Base-by-base conservation (phyloP, 2,113 vertebrate genomes). In the Etia nguti region DNA sequence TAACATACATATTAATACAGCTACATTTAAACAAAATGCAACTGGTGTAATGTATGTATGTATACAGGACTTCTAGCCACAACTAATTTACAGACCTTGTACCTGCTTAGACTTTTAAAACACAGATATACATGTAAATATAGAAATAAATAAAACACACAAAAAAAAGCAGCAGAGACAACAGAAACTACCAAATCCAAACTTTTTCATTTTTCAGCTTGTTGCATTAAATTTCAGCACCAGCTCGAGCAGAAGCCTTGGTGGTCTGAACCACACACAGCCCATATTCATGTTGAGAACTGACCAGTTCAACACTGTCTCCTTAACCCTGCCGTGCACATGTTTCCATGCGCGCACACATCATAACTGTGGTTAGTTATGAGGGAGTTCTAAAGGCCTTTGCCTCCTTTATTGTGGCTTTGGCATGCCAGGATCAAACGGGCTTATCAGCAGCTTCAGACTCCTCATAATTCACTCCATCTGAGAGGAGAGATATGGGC, bases 381-480 rank as follows among this genome's bases (percentile, higher is more conserved):
- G 34, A 87, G 80, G 62, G 55, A 10, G 83, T 60, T 79, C 86
- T 84, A 62, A 75, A 92, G 81, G 82, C 86, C 62, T 94, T 88
- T 75, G 90, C 89, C 88, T 92, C 84, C 87, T 92, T 92, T 92
- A 55, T 90, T 92, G 92, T 93, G 92, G 93, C 77, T 93, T 90
- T 34, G 22, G 88, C 90, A 87, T 73, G 79, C 38, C 56, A 2
- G 89, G 89, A 93, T 93, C 91, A 94, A 92, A 95, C 79, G 48
- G 54, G 84, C 90, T 92, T 88, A 94, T 94, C 93, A 90, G 84
- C 77, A 13, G 73, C 85, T 83, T 89, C 73, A 89, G 83, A 84
- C 83, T 86, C 75, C 79, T 83, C 80, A 41, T 91, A 90, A 94
- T 56, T 91, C 89, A 84, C 55, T 77, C 86, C 90, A 81, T 92